phyloP scores from a whole-genome alignment of 2,888 invertebrate genomes.

The Diaprepes abbreviatus region DNA sequence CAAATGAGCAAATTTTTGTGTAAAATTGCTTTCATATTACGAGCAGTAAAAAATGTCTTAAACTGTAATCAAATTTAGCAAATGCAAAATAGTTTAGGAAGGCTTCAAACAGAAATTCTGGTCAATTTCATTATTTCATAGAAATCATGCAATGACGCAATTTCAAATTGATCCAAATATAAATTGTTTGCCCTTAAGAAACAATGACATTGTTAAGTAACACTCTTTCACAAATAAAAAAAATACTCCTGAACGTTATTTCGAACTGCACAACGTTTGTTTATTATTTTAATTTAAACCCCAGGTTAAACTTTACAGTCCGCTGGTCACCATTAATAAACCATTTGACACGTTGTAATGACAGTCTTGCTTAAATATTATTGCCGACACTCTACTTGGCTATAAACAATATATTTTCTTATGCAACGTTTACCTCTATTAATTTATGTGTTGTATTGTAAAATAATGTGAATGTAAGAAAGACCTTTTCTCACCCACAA shows the following conservation, averaged over 20 bases:
- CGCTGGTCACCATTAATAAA: slow-evolving; percentile 19
- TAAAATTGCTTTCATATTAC: too few species aligned
- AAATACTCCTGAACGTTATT: background rate
- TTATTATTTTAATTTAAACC: background rate
- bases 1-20: too few species aligned
- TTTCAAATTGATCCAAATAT: too few species aligned
- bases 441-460: slow-evolving; percentile 14
- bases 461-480: slow-evolving; percentile 18
- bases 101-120: too few species aligned
- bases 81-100: too few species aligned
- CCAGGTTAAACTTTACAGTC: slow-evolving; percentile 12
- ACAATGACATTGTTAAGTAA: background rate
- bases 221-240: background rate
- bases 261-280: background rate
- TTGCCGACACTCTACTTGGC: slow-evolving; percentile 19
- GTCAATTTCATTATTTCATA: too few species aligned
- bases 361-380: slow-evolving; percentile 25
- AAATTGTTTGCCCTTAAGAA: too few species aligned
- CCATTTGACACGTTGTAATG: slow-evolving; percentile 20
- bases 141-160: too few species aligned
- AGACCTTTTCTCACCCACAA: slow-evolving; percentile 31
- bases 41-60: too few species aligned
- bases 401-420: slow-evolving; percentile 24
- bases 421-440: slow-evolving; percentile 17
- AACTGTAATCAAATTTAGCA: too few species aligned